Evolutionary conservation across 1,140 invertebrate species (phyloP).

Genomic region (Archivesica marissinica): DNA sequence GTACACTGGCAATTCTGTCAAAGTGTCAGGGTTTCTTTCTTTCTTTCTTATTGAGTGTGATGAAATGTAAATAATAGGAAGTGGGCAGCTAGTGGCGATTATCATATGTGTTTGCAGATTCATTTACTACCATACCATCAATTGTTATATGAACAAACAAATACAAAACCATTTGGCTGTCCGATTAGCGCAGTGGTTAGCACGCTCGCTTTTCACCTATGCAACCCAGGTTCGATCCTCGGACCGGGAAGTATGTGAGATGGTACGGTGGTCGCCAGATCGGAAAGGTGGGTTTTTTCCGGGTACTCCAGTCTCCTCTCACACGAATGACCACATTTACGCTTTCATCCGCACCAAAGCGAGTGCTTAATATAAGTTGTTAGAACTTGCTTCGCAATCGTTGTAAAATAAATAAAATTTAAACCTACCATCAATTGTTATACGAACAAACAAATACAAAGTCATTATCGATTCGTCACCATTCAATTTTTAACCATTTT

Average conservation of each 20-base stretch:
- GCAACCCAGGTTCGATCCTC: no score
- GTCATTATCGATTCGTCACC: constrained; percentile 4
- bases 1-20: background rate
- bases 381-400: no score
- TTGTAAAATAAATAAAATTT: no score
- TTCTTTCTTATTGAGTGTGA: background rate
- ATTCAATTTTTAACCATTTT: constrained; percentile 21
- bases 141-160: constrained; percentile 2
- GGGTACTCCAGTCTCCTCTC: no score
- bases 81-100: background rate
- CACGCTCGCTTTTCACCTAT: no score
- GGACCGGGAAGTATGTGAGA: no score
- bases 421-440: background rate
- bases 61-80: constrained; percentile 19
- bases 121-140: background rate
- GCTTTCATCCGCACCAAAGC: no score
- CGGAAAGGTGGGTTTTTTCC: no score
- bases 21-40: background rate
- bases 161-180: constrained; percentile 10
- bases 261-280: no score
- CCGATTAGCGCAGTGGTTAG: no score
- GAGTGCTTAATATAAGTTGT: no score
- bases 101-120: background rate
- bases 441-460: background rate
- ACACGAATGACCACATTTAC: no score